Evolutionary conservation across 2,888 invertebrate genomes (phyloP).

Genomic region (Agriopis aurantiaria): DNA sequence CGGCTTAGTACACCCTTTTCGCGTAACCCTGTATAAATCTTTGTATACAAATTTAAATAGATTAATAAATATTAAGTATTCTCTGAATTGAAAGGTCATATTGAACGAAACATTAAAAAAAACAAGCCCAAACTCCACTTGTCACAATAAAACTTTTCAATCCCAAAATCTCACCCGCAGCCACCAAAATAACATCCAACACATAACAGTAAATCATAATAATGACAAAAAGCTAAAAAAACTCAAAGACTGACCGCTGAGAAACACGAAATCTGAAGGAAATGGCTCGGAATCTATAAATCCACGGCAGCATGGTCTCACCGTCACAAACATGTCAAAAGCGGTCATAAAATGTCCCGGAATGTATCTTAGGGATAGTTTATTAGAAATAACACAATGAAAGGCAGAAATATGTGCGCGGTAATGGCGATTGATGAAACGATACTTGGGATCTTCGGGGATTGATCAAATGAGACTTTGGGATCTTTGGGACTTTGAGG

Average conservation of each 20-base stretch:
- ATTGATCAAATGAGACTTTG: constrained; percentile 13
- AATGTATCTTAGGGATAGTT: constrained; percentile 74
- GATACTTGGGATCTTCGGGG: constrained; percentile 38
- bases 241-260: constrained; percentile 67
- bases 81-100: background rate
- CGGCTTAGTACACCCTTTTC: too few species aligned
- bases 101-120: background rate
- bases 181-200: constrained; percentile 46
- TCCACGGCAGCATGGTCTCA: constrained; percentile 67
- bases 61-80: too few species aligned
- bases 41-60: too few species aligned
- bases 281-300: constrained; percentile 79
- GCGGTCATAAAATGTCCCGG: constrained; percentile 74
- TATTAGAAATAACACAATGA: constrained; percentile 77
- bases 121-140: background rate
- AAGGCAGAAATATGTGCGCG: constrained; percentile 62
- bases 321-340: constrained; percentile 85
- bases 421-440: constrained; percentile 62
- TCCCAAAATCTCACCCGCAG: constrained; percentile 21
- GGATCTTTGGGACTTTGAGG: constrained; percentile 7
- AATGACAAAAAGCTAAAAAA: constrained; percentile 57
- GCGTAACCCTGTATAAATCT: too few species aligned
- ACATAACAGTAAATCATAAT: constrained; percentile 69
- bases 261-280: constrained; percentile 63
- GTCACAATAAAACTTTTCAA: constrained; percentile 14